Base-by-base conservation (phyloP, 2,113 vertebrate genomes). In the Pionites leucogaster region DNA sequence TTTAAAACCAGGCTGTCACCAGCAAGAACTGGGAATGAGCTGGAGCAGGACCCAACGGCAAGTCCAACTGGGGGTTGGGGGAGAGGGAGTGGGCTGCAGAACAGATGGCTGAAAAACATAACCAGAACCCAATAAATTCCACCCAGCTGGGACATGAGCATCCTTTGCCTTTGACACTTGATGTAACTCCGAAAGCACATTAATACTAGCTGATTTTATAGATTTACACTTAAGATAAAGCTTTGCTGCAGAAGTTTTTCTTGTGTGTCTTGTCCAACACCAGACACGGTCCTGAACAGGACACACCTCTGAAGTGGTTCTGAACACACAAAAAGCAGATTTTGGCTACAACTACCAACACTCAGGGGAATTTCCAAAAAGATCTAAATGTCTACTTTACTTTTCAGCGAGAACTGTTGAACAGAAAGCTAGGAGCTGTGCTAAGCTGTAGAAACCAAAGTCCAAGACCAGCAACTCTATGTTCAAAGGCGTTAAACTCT, bases 381-480 rank as follows among this genome's bases (percentile, higher is more conserved):
- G 39, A 25, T 24, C 17, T 25, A 33, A 44, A 20, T 1, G 8
- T 9, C n/a, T 33, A 16, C 6, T n/a, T 52, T 4, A 14, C 31
- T 24, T 77, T 60, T 50, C 37, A 71, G 44, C 3, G 2, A 64
- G 44, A 64, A 11, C 55, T 24, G 35, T 29, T 77, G 31, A n/a
- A 53, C 20, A 50, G 41, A 42, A 62, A 31, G 35, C 20, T 8
- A 10, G 41, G 29, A 75, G 42, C 69, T 1, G 1, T 28, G 3
- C 42, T 29, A 68, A 33, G 29, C 60, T 17, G 14, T 12, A 24
- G 28, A n/a, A 62, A 39, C 9, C 41, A 2, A 49, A 76, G 50
- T 14, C 29, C 20, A n/a, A 35, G 63, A 16, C 0, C 0, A 63
- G 39, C 22, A 7, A 6, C 18, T 46, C 41, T 10, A 0, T 4